phyloP scores from a whole-genome alignment of 2,888 invertebrate genomes.

The Lithophane leautieri region DNA sequence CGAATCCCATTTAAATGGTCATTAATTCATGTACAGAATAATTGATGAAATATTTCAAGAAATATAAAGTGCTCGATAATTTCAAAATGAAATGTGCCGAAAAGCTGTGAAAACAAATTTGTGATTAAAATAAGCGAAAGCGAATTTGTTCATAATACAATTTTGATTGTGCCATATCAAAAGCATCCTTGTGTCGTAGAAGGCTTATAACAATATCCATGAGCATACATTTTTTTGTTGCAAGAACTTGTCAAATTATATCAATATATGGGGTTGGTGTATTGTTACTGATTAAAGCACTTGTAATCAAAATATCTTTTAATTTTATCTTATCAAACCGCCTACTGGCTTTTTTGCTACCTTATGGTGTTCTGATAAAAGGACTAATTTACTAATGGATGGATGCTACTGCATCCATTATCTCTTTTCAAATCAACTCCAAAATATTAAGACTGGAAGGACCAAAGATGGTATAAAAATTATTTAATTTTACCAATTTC shows the following conservation, averaged over 20 bases:
- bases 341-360: conserved; percentile 35
- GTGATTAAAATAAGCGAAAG: conserved; percentile 64
- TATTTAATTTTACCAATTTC: background rate
- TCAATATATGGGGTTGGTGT: conserved; percentile 48
- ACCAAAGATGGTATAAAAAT: background rate
- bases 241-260: conserved; percentile 49
- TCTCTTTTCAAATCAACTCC: background rate
- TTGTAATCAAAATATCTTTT: conserved; percentile 39
- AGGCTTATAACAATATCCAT: conserved; percentile 47
- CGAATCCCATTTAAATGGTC: conserved; percentile 35
- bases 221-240: conserved; percentile 49
- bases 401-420: conserved; percentile 12
- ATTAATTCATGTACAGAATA: conserved; percentile 30
- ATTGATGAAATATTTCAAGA: conserved; percentile 43
- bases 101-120: conserved; percentile 63
- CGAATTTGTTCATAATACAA: conserved; percentile 61
- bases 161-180: conserved; percentile 57
- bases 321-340: conserved; percentile 43
- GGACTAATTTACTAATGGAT: conserved; percentile 1
- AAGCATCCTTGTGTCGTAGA: conserved; percentile 59
- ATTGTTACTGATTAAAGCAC: conserved; percentile 50
- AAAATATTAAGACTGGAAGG: background rate
- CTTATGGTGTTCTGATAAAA: conserved; percentile 43
- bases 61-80: conserved; percentile 47
- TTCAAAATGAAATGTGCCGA: conserved; percentile 57